phyloP scores from a whole-genome alignment of 2,888 invertebrate species.

The Tholera decimalis region DNA sequence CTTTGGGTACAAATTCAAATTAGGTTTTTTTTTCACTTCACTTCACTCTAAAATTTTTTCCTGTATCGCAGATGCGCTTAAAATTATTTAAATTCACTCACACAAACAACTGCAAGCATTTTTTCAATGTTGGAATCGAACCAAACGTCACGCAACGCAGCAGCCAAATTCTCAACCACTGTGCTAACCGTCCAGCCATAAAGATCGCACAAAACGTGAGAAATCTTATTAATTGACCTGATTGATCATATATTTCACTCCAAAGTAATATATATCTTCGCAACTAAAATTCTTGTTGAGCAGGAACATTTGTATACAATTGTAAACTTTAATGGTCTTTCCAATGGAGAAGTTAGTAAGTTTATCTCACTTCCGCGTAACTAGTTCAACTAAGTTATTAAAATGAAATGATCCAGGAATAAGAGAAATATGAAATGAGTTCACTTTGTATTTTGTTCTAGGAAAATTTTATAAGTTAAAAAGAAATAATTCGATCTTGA shows the following conservation, averaged over 20 bases:
- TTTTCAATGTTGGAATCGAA: too few species aligned
- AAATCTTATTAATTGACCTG: not conserved
- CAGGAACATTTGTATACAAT: constrained; percentile 44
- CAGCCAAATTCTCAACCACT: too few species aligned
- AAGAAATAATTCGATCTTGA: not conserved
- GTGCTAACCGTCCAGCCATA: too few species aligned
- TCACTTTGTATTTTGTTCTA: constrained; percentile 13
- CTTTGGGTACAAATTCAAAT: too few species aligned
- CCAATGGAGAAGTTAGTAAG: constrained; percentile 24
- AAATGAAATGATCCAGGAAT: constrained; percentile 41
- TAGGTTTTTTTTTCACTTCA: too few species aligned
- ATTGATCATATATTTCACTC: constrained; percentile 7
- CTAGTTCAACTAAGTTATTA: constrained; percentile 49
- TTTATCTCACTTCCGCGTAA: constrained; percentile 34
- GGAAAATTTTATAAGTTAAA: not conserved
- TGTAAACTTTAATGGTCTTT: constrained; percentile 39
- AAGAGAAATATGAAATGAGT: constrained; percentile 22
- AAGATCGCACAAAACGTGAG: not conserved
- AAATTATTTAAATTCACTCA: too few species aligned
- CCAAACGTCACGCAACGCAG: too few species aligned
- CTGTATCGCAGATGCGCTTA: too few species aligned
- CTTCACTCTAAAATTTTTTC: too few species aligned
- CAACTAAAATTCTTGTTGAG: not conserved
- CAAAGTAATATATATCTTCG: constrained; percentile 33
- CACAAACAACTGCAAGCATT: too few species aligned